Base-by-base conservation (phyloP, 2,113 vertebrate species). In the pig (Sus scrofa) region DNA sequence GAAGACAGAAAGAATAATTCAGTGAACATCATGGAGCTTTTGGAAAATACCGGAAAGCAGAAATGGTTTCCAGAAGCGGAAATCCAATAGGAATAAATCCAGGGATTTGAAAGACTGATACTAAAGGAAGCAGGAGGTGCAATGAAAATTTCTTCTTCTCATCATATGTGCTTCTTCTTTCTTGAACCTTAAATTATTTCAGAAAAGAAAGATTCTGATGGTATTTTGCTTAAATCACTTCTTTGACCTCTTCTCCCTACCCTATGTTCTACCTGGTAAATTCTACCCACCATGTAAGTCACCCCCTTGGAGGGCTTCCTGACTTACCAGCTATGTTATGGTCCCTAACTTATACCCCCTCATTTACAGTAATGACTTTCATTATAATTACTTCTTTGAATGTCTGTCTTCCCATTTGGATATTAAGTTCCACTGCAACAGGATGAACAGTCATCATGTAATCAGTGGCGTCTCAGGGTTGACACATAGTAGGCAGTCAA, bases 1-100 rank as follows among this genome's bases (percentile, higher is more conserved):
- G 73, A 92, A 93, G 58, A n/a, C 22, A 88, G 52, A 58, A 92
- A 92, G 65, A 91, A 65, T 12, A 26, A 91, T 26, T 89, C 11
- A 14, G 3, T 27, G 7, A 44, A 19, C 44, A 62, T 73, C n/a
- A 16, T 44, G 32, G 26, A 63, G 58, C n/a, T 82, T 82, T 86
- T 82, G 19, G 39, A 74, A 79, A 34, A 60, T 37, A 39, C 22
- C 84, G 1, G 44, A 44, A 44, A 44, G 44, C 37, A 22, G 19
- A 32, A 74, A 27, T 86, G 32, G 11, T 62, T 92, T 86, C 22
- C 27, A 62, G 77, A 58, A 82, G 27, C 32, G 85, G 71, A 71
- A 89, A 89, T 77, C 30, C 15, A 84, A 13, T 16, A 91, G 82
- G 7, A 44, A 4, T 62, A 83, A 63, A 16, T 54, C 26, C 13